Percentiles rank a stretch among this genome's conserved stretches.
Conservation (phyloP, 2,113 vertebrate genomes). For the Potamarius usumacintae region DNA sequence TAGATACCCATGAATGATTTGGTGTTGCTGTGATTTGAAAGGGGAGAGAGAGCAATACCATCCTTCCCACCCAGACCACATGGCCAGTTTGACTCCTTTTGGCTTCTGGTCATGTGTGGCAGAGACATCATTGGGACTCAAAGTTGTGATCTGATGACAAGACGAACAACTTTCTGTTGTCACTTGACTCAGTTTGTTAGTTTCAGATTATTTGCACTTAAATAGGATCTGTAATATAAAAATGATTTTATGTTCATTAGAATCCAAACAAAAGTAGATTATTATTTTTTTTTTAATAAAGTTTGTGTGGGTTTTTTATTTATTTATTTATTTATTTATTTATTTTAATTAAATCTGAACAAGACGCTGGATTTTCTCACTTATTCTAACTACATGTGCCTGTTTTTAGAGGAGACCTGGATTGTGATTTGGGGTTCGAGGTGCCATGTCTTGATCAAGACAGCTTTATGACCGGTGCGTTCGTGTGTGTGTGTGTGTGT, state of each 20-base stretch:
- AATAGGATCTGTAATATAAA: neutral
- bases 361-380: neutral
- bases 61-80: neutral
- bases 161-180: too few species aligned
- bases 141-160: neutral
- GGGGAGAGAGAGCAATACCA: neutral
- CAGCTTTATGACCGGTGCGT: slow-evolving; percentile 63
- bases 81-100: neutral
- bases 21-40: neutral
- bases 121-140: neutral
- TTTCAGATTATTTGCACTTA: neutral
- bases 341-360: neutral
- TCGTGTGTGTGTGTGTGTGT: neutral
- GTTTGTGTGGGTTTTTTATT: too few species aligned
- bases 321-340: neutral
- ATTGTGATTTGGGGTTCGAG: slow-evolving; percentile 47
- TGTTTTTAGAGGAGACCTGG: slow-evolving; percentile 53
- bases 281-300: too few species aligned
- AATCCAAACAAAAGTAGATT: neutral
- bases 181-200: neutral
- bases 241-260: neutral
- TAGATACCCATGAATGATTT: neutral
- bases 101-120: neutral
- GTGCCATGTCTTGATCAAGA: slow-evolving; percentile 51
- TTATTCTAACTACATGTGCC: too few species aligned